Evolutionary conservation across 2,113 vertebrate species (phyloP).

Genomic region (Indicator indicator): DNA sequence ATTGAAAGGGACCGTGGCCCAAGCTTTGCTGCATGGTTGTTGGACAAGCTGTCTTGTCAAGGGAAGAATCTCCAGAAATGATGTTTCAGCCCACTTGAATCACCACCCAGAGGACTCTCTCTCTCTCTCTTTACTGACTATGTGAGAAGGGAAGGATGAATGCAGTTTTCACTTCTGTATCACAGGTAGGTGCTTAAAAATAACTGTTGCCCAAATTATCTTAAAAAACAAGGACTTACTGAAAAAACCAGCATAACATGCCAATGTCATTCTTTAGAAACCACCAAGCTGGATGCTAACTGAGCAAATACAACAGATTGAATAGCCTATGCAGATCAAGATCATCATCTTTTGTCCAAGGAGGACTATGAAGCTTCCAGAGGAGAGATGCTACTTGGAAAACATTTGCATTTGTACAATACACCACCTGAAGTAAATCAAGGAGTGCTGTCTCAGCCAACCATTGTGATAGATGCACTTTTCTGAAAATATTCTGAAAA

Average conservation of each 20-base stretch:
- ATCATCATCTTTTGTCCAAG: not conserved
- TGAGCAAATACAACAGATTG: not conserved
- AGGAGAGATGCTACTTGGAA: not conserved
- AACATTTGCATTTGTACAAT: not conserved
- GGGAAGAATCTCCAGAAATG: not conserved
- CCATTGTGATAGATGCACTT: not conserved
- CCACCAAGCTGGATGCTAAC: not conserved
- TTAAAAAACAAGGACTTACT: not conserved
- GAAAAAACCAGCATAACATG: accelerated
- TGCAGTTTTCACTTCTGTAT: not conserved
- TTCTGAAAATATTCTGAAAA: not conserved
- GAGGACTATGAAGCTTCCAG: not conserved
- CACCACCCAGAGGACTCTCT: accelerated
- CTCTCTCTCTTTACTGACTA: not conserved
- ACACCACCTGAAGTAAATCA: not conserved
- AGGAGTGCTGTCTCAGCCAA: not conserved
- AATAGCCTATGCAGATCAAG: not conserved
- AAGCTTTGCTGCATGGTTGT: not conserved
- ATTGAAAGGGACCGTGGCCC: not conserved
- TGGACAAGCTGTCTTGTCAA: not conserved
- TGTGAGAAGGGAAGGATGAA: not conserved
- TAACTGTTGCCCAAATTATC: not conserved
- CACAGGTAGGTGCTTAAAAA: not conserved
- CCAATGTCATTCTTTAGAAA: not conserved
- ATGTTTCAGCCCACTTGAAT: not conserved